A percentile compares a stretch with the other conserved stretches of the same genome.
Conservation (phyloP, 2,888 invertebrate species). For the Dorcus parallelipipedus region DNA sequence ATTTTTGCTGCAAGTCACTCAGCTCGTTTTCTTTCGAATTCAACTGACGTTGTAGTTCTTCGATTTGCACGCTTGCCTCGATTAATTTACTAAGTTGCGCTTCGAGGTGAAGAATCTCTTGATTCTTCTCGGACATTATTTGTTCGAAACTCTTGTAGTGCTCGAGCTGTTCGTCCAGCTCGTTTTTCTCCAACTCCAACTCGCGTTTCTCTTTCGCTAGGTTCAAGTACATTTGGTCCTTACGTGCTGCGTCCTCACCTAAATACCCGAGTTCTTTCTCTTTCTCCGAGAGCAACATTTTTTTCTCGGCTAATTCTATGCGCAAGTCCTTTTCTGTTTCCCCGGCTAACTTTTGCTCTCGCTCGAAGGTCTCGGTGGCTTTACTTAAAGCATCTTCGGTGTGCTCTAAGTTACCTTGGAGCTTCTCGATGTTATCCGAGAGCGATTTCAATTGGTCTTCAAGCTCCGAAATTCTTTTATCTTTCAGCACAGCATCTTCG, state of each 20-base stretch:
- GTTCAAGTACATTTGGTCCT: constrained; percentile 58
- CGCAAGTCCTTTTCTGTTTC: constrained; percentile 52
- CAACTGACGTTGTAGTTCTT: constrained; percentile 17
- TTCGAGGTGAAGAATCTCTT: constrained; percentile 51
- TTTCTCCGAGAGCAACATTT: constrained; percentile 54
- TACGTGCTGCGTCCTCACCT: constrained; percentile 56
- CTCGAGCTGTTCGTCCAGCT: constrained; percentile 51
- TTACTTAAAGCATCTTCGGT: constrained; percentile 55
- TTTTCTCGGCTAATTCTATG: constrained; percentile 57
- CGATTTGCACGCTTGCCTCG: constrained; percentile 12
- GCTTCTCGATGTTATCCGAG: constrained; percentile 55
- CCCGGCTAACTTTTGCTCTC: constrained; percentile 53
- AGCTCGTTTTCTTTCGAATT: constrained; percentile 33
- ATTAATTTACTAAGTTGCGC: constrained; percentile 43
- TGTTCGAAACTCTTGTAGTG: constrained; percentile 54
- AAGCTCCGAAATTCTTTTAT: constrained; percentile 55
- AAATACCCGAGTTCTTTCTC: constrained; percentile 54
- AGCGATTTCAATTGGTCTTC: constrained; percentile 56
- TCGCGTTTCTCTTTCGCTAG: constrained; percentile 58
- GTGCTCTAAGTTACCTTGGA: constrained; percentile 54
- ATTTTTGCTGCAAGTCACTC: constrained; percentile 45
- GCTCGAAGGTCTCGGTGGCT: constrained; percentile 48
- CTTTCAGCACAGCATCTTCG: constrained; percentile 61
- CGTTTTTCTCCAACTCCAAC: constrained; percentile 52
- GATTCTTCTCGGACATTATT: constrained; percentile 55